A percentile compares a stretch with the other conserved stretches of the same genome.
These are phyloP conservation scores for Mastomys natalensis DNA, from an alignment of 2,113 vertebrate species.

Conservation along the genomic window DNA sequence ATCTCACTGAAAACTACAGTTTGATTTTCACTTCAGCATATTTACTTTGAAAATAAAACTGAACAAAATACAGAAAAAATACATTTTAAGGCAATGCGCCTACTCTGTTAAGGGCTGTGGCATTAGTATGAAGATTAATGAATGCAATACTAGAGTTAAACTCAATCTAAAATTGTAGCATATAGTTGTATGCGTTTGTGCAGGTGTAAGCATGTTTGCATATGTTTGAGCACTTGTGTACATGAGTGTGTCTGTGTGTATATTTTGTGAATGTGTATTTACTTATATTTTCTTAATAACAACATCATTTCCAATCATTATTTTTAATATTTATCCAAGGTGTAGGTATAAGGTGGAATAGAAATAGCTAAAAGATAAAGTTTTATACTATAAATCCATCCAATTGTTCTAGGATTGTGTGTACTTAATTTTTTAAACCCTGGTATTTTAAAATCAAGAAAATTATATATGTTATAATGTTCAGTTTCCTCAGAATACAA, in stretches of 20 bases:
- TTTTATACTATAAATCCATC: background rate
- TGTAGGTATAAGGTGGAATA: background rate
- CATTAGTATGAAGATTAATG: background rate
- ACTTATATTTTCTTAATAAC: background rate
- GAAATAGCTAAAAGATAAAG: background rate
- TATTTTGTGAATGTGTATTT: background rate
- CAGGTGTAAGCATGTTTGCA: background rate
- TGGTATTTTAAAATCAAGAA: slow-evolving; percentile 50
- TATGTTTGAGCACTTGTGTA: background rate
- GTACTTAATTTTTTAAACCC: background rate
- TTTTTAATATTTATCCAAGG: slow-evolving; percentile 1
- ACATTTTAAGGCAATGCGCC: background rate
- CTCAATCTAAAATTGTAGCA: background rate
- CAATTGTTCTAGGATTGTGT: background rate
- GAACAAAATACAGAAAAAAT: background rate
- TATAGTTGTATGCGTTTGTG: background rate
- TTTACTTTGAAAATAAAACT: slow-evolving; percentile 34
- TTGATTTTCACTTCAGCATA: slow-evolving; percentile 27
- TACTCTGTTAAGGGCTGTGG: background rate
- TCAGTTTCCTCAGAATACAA: background rate
- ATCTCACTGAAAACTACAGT: background rate
- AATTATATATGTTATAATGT: background rate
- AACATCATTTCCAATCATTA: background rate
- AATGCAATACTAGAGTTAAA: background rate
- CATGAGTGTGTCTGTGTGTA: background rate